Evolutionary conservation across 1,140 invertebrate genomes (phyloP).

Genomic region (Cotesia glomerata): DNA sequence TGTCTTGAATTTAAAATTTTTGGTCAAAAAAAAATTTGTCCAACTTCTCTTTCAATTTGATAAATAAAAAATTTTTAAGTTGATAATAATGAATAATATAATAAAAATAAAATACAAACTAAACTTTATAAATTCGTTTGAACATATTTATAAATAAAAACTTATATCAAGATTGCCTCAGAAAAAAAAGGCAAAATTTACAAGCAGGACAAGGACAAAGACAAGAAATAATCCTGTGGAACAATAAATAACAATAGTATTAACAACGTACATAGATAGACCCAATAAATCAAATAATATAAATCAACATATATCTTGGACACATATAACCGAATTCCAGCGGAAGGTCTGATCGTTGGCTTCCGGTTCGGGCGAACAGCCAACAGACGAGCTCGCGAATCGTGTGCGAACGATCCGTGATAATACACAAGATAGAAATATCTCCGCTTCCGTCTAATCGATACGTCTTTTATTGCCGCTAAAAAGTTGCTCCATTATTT

Average conservation of each 20-base stretch:
- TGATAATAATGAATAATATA: background rate
- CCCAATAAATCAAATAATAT: background rate
- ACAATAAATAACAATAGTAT: background rate
- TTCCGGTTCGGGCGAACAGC: slow-evolving; percentile 30
- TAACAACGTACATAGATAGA: background rate
- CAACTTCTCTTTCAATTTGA: no score
- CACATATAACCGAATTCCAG: slow-evolving; percentile 27
- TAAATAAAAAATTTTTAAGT: background rate
- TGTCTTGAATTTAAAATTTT: no score
- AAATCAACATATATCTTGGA: background rate
- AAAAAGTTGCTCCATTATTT: background rate
- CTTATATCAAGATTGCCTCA: no score
- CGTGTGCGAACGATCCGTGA: slow-evolving; percentile 9
- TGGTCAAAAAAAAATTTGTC: no score
- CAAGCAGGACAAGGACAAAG: no score
- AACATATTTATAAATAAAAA: no score
- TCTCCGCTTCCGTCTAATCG: slow-evolving; percentile 9
- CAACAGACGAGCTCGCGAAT: slow-evolving; percentile 8
- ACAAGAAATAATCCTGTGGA: no score
- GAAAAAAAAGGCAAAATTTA: no score
- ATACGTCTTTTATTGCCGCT: background rate
- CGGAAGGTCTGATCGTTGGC: slow-evolving; percentile 25
- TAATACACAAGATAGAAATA: slow-evolving; percentile 10
- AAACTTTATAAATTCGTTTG: no score
- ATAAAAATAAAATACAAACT: background rate